Evolutionary conservation across 2,113 vertebrate species (phyloP), one percentile per base, ranked within the genome.

Genomic region (Maccullochella peelii): DNA sequence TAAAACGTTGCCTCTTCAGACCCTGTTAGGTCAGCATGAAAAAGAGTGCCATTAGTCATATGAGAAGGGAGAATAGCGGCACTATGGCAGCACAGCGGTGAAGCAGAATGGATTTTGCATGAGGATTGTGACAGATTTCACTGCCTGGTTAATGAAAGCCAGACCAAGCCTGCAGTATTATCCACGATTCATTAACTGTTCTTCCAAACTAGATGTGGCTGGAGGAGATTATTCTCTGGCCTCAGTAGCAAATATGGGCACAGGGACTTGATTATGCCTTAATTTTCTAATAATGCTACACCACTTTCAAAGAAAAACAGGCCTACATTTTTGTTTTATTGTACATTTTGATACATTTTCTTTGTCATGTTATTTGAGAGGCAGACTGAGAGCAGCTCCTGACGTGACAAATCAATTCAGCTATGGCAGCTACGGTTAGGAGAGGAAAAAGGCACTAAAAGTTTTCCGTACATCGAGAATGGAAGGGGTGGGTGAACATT

Each of bases 171-270:
- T 71, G 70, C 71, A 61, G 77, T 88, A 88, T 87, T 70, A 92
- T 86, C 68, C 73, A 84, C 80, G 85, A 91, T 90, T 89, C 79
- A 91, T 92, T 91, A 90, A 84, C 52, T 76, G 49, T 77, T 74
- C 62, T 52, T 84, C 63, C 86, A 79, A 68, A 87, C 62, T 85
- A 52, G 61, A 84, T 73, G 25, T 25, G 52, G 58, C 33, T 49
- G 54, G 25, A 86, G 66, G 11, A 68, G 50, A 84, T 88, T 80
- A 70, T 80, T 85, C 49, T 47, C 66, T 67, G 71, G 55, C 65
- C 74, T 58, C 54, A 9, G 25, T 63, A 62, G 69, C 72, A 67
- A 63, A 79, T 52, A 73, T 54, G 73, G 75, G 23, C 70, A 40
- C 8, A 23, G 36, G 25, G 40, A 20, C 33, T 54, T 58, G n/a